Conservation (phyloP, 2,888 invertebrate genomes). For the Nephrocerus scutellatus region DNA sequence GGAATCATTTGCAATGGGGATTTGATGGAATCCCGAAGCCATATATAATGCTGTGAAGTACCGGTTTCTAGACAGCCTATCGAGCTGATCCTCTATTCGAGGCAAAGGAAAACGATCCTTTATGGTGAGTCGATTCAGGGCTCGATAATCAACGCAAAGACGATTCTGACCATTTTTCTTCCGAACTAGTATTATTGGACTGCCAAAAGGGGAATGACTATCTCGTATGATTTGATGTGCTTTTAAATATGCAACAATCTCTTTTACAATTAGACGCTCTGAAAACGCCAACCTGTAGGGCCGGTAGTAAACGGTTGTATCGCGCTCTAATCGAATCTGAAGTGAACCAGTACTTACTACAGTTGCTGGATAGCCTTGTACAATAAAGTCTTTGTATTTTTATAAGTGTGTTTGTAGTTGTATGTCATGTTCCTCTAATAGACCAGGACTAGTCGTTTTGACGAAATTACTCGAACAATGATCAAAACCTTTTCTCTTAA, state of each 20-base stretch:
- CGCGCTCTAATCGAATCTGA: constrained; percentile 10
- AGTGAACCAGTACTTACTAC: constrained; percentile 6
- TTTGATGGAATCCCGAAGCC: constrained; percentile 16
- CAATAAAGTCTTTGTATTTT: no score
- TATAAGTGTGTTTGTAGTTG: no score
- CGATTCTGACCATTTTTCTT: constrained; percentile 18
- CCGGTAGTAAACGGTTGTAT: constrained; percentile 9
- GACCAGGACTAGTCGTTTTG: not conserved
- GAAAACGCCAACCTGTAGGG: constrained; percentile 13
- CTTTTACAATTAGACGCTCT: constrained; percentile 13
- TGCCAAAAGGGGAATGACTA: constrained; percentile 17
- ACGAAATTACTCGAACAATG: not conserved
- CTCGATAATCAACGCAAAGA: constrained; percentile 18
- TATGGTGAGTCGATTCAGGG: constrained; percentile 33
- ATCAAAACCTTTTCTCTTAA: constrained; percentile 7
- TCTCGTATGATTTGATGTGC: constrained; percentile 13
- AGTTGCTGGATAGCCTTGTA: no score
- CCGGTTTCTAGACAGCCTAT: constrained; percentile 25
- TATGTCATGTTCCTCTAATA: no score
- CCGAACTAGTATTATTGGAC: constrained; percentile 16
- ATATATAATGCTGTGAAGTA: constrained; percentile 25
- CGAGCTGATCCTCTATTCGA: constrained; percentile 40
- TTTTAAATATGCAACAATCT: constrained; percentile 12
- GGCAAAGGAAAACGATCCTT: constrained; percentile 37
- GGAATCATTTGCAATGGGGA: constrained; percentile 12